Conservation (phyloP, 1,140 invertebrate genomes). For the Bombus sibiricus region DNA sequence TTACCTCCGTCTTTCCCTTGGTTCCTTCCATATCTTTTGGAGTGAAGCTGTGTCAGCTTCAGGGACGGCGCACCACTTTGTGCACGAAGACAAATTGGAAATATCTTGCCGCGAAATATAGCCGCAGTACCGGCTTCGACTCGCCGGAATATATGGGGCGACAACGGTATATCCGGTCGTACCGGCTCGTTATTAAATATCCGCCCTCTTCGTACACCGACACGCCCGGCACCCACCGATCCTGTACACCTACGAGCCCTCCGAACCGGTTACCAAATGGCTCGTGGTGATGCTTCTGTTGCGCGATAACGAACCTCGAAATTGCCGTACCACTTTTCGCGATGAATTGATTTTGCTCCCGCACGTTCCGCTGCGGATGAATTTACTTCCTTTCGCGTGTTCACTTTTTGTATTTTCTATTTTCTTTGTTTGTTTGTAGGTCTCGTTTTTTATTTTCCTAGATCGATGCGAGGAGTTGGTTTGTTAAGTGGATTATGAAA, state of each 20-base stretch:
- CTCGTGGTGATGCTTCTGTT: slow-evolving; percentile 32
- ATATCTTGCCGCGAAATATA: slow-evolving; percentile 76
- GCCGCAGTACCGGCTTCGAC: slow-evolving; percentile 60
- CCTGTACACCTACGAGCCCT: neutral
- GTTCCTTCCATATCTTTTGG: slow-evolving; percentile 26
- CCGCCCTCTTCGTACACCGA: slow-evolving; percentile 36
- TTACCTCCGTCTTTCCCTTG: slow-evolving; percentile 1
- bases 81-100: slow-evolving; percentile 80
- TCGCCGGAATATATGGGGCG: slow-evolving; percentile 63
- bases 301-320: slow-evolving; percentile 45
- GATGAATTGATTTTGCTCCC: slow-evolving; percentile 13
- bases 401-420: too few relatives aligned
- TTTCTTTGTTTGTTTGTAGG: neutral
- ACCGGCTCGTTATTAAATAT: slow-evolving; percentile 70
- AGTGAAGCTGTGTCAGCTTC: slow-evolving; percentile 55
- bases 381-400: too few relatives aligned
- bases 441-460: neutral
- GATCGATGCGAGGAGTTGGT: neutral
- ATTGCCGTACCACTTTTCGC: slow-evolving; percentile 18
- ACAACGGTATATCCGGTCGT: slow-evolving; percentile 65
- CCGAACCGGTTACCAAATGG: slow-evolving; percentile 49
- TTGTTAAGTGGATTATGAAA: neutral
- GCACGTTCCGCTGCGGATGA: neutral
- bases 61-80: slow-evolving; percentile 76
- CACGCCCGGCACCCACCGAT: neutral